Percentiles rank a stretch among this genome's conserved stretches.
phyloP scores from a whole-genome alignment of 2,797 vertebrate species.

The Anas georgica region DNA sequence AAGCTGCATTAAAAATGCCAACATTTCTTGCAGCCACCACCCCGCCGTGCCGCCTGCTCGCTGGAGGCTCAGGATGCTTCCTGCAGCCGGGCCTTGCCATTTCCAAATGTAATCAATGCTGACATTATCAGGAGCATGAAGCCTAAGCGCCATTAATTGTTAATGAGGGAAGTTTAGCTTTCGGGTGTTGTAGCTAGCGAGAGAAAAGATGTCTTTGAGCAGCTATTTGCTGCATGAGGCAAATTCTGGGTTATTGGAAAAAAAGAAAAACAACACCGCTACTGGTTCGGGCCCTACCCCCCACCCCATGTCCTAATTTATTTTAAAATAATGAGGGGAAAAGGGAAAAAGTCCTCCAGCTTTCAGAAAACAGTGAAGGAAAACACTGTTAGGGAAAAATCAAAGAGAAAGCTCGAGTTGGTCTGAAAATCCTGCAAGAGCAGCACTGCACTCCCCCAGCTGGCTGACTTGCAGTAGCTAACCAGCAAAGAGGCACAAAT shows the following conservation, averaged over 20 bases:
- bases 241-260: background rate
- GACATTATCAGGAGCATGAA: conserved; percentile 20
- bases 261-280: background rate
- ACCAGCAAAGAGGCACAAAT: background rate
- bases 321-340: background rate
- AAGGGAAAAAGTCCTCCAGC: background rate
- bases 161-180: conserved; percentile 15
- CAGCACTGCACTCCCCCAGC: background rate
- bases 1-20: background rate
- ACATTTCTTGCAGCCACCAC: background rate
- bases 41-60: background rate
- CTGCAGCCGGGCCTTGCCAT: background rate
- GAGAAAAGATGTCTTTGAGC: background rate
- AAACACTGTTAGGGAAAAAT: background rate
- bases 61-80: background rate
- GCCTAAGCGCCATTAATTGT: conserved; percentile 5
- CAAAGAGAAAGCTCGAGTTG: background rate
- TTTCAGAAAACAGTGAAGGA: background rate
- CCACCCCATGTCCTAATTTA: background rate
- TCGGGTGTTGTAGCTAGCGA: background rate
- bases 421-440: background rate
- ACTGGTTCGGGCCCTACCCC: background rate
- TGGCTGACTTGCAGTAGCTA: background rate
- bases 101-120: background rate
- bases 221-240: background rate